phyloP scores from a whole-genome alignment of 2,888 invertebrate genomes.

The Cartodere bifasciata region DNA sequence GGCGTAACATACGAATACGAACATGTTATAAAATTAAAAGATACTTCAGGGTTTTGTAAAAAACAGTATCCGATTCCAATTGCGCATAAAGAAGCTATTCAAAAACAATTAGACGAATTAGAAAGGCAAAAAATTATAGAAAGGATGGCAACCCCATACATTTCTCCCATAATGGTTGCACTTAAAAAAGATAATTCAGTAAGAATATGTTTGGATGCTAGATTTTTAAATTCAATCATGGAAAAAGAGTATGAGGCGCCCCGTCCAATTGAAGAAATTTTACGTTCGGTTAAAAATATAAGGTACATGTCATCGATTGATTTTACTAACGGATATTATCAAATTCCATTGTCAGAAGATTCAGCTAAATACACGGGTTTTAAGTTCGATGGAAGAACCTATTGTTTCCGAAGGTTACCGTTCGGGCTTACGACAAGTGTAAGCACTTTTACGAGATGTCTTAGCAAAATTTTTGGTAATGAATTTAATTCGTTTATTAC shows the following conservation, averaged over 20 bases:
- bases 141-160: conserved; percentile 10
- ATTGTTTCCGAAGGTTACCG: conserved; percentile 11
- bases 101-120: conserved; percentile 2
- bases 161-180: conserved; percentile 12
- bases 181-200: conserved; percentile 12
- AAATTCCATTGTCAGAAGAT: conserved; percentile 12
- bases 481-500: conserved; percentile 9
- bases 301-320: conserved; percentile 12
- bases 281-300: conserved; percentile 4
- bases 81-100: conserved; percentile 1
- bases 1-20: conserved; percentile 15
- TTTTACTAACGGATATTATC: conserved; percentile 13
- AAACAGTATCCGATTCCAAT: conserved; percentile 3
- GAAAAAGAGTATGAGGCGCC: conserved; percentile 12
- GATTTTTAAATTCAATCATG: conserved; percentile 13
- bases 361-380: conserved; percentile 15
- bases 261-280: conserved; percentile 11
- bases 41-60: conserved; percentile 16
- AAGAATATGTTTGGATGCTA: conserved; percentile 14
- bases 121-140: conserved; percentile 1
- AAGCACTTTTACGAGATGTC: conserved; percentile 7
- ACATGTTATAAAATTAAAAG: conserved; percentile 17
- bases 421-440: conserved; percentile 14
- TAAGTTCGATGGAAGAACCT: conserved; percentile 9
- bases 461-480: conserved; percentile 8